phyloP scores from a whole-genome alignment of 1,140 invertebrate species.

The Drosophila ercepeae region DNA sequence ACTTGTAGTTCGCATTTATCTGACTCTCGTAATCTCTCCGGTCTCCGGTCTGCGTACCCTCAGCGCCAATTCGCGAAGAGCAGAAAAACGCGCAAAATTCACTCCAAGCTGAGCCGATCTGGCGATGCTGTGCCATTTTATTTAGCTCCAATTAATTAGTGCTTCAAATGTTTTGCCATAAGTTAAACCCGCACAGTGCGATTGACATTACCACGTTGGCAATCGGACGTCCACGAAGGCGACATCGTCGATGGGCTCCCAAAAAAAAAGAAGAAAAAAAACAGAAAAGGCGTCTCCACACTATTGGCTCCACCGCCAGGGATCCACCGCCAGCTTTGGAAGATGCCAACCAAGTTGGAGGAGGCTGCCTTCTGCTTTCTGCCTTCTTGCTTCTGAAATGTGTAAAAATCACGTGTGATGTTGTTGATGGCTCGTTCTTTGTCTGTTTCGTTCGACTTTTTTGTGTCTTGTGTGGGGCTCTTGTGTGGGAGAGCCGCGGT shows the following conservation, averaged over 20 bases:
- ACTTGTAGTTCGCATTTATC: conserved; percentile 83
- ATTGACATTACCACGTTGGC: conserved; percentile 78
- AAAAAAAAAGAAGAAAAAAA: neutral
- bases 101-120: conserved; percentile 36
- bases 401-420: conserved; percentile 81
- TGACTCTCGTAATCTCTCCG: conserved; percentile 75
- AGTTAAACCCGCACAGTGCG: conserved; percentile 82
- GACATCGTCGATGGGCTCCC: conserved; percentile 24
- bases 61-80: conserved; percentile 61
- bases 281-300: conserved; percentile 49
- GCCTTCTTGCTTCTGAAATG: conserved; percentile 80
- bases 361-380: conserved; percentile 28
- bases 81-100: conserved; percentile 48
- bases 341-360: conserved; percentile 35
- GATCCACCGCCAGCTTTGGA: neutral
- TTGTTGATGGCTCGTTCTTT: conserved; percentile 66
- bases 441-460: conserved; percentile 1
- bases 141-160: conserved; percentile 84
- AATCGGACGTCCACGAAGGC: conserved; percentile 55
- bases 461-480: neutral
- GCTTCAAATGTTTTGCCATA: conserved; percentile 84
- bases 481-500: conserved; percentile 57
- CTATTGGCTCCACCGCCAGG: neutral
- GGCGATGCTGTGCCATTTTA: conserved; percentile 80
- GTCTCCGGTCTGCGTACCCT: conserved; percentile 56